These are phyloP conservation scores for Patiria pectinifera DNA, from an alignment of 53 echinoderm and acorn worm species.

Conservation along the genomic window DNA sequence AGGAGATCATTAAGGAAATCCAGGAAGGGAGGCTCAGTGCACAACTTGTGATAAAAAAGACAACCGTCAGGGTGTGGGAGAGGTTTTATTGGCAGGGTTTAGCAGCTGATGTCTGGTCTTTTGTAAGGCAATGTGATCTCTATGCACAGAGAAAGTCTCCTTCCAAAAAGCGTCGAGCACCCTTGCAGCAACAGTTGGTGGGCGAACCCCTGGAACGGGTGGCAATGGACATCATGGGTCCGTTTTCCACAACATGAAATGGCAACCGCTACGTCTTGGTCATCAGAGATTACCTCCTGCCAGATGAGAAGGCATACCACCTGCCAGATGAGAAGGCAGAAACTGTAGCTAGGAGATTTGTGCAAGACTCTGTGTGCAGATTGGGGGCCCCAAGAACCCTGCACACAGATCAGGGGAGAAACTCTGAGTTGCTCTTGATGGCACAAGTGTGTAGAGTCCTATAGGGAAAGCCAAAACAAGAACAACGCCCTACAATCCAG, in stretches of 20 bases:
- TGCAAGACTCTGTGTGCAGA: slow-evolving; percentile 42
- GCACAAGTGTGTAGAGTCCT: slow-evolving; percentile 30
- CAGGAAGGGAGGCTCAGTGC: slow-evolving; percentile 29
- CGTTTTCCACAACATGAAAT: slow-evolving; percentile 17
- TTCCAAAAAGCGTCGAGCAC: slow-evolving; percentile 19
- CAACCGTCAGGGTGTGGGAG: slow-evolving; percentile 2
- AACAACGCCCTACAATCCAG: slow-evolving; percentile 68
- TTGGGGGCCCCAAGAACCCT: slow-evolving; percentile 45
- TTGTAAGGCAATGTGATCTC: slow-evolving; percentile 29
- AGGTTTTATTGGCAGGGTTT: slow-evolving; percentile 62
- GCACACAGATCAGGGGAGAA: slow-evolving; percentile 64
- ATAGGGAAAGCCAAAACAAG: slow-evolving; percentile 62
- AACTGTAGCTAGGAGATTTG: slow-evolving; percentile 42
- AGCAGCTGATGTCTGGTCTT: slow-evolving; percentile 24
- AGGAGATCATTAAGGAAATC: slow-evolving; percentile 20
- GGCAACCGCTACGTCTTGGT: slow-evolving; percentile 63
- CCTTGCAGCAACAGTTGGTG: slow-evolving; percentile 25
- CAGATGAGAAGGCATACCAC: slow-evolving; percentile 62
- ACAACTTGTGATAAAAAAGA: slow-evolving; percentile 53
- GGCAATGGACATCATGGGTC: slow-evolving; percentile 66
- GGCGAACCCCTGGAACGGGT: slow-evolving; percentile 52
- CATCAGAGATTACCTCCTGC: slow-evolving; percentile 52
- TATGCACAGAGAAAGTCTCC: slow-evolving; percentile 45
- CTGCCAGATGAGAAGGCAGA: slow-evolving; percentile 54
- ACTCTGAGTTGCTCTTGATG: slow-evolving; percentile 46